Evolutionary conservation across 1,140 invertebrate genomes (phyloP).

Genomic region (Thaumetopoea pityocampa): DNA sequence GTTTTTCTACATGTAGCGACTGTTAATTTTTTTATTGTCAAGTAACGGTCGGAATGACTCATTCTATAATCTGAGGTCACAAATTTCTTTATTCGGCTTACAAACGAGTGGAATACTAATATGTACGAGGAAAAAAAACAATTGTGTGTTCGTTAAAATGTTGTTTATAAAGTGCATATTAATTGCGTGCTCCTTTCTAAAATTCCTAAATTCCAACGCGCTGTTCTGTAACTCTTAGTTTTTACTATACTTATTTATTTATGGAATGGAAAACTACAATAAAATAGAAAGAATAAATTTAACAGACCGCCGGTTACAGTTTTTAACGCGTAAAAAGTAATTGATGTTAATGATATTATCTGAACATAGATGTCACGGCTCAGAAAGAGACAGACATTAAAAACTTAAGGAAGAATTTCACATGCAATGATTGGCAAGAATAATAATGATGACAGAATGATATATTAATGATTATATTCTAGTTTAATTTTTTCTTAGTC

Average conservation of each 20-base stretch:
- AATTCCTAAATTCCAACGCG: slow-evolving; percentile 20
- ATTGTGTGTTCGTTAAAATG: slow-evolving; percentile 29
- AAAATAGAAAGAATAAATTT: neutral
- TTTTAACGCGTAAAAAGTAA: too few relatives aligned
- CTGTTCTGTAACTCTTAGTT: slow-evolving; percentile 7
- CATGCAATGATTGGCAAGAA: too few relatives aligned
- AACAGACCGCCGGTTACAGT: too few relatives aligned
- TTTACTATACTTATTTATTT: neutral
- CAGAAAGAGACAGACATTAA: too few relatives aligned
- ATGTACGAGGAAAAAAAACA: slow-evolving; percentile 40
- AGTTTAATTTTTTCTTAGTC: too few relatives aligned
- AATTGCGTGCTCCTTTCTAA: slow-evolving; percentile 48
- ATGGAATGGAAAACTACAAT: neutral
- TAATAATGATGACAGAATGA: too few relatives aligned
- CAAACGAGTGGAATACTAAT: slow-evolving; percentile 43
- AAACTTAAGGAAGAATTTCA: too few relatives aligned
- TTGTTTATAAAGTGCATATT: slow-evolving; percentile 38
- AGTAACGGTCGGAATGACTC: too few relatives aligned
- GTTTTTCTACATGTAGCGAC: slow-evolving; percentile 43
- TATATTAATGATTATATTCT: too few relatives aligned
- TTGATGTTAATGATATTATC: too few relatives aligned
- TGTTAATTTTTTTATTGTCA: too few relatives aligned
- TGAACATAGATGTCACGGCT: too few relatives aligned
- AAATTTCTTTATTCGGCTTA: slow-evolving; percentile 43
- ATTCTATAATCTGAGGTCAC: slow-evolving; percentile 47